Base-by-base conservation (phyloP, 2,888 invertebrate species). In the Lasioglossum lativentre region DNA sequence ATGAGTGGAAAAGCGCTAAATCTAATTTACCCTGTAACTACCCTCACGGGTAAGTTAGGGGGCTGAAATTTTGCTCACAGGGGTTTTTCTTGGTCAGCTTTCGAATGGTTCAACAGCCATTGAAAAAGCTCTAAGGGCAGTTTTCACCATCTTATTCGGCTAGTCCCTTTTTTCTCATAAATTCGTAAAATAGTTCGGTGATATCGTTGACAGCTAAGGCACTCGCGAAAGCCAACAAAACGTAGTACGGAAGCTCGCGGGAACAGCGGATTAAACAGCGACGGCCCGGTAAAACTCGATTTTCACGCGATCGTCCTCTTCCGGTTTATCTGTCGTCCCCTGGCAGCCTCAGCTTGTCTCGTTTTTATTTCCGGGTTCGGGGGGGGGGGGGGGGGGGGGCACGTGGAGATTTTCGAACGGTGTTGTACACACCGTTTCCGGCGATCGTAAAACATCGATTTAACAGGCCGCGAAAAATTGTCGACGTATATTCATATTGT, bases 401-500 rank as follows among this genome's bases (percentile, higher is more conserved):
- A 19, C 56, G 70, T 42, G 66, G 56, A 52, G 63, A 82, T 82
- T 71, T 71, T 30, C 78, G 56, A 78, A 40, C 75, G 27, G 0
- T 12, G 56, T 56, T 56, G 12, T 19, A 56, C 75, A 72, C 40
- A 66, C 45, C 63, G 75, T 23, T 75, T 75, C 63, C 75, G 75
- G 27, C 8, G 71, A 82, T 72, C 75, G 82, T 68, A 75, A 75
- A 66, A 66, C 82, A 47, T 52, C 42, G 75, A 56, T 82, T 82
- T 82, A 82, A 82, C 70, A 63, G 71, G 63, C 75, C 75, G n/a
- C 56, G 75, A 42, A 71, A 81, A 59, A 70, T 82, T 71, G 82
- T 73, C 73, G 66, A 42, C 73, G 80, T 68, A 74, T 73, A 82
- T 82, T 73, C 82, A n/a, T n/a, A 82, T 83, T 12, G n/a, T 34